Conservation (phyloP, 1,140 invertebrate species). For the Protaetia brevitarsis region DNA sequence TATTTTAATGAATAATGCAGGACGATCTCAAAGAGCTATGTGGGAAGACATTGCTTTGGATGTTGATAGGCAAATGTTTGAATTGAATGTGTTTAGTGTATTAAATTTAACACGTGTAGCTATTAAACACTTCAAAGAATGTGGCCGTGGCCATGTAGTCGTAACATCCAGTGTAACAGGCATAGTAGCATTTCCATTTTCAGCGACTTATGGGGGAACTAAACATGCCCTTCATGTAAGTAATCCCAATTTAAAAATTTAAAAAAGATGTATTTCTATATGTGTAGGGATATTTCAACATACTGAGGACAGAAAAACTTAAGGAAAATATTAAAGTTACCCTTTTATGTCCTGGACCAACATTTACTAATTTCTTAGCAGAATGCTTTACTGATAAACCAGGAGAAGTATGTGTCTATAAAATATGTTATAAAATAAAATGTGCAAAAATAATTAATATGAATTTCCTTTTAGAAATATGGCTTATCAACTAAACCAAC, state of each 20-base stretch:
- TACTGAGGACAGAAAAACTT: conserved; percentile 61
- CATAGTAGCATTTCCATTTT: conserved; percentile 66
- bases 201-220: conserved; percentile 72
- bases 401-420: conserved; percentile 57
- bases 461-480: conserved; percentile 55
- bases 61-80: conserved; percentile 77
- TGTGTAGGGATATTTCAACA: conserved; percentile 69
- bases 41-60: conserved; percentile 73
- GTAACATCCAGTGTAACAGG: conserved; percentile 73
- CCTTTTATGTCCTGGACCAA: conserved; percentile 74
- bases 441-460: background rate
- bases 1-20: conserved; percentile 80
- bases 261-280: conserved; percentile 20
- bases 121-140: conserved; percentile 63
- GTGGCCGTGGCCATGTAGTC: conserved; percentile 64
- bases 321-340: conserved; percentile 60
- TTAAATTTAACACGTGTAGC: conserved; percentile 69
- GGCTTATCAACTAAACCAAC: conserved; percentile 51
- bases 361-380: conserved; percentile 68
- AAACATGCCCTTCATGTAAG: conserved; percentile 80
- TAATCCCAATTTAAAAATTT: background rate
- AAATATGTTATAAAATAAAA: background rate
- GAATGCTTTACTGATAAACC: conserved; percentile 66
- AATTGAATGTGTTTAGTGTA: conserved; percentile 77
- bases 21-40: conserved; percentile 71